Conservation (phyloP, 2,797 vertebrate genomes). For the Spheniscus humboldti region DNA sequence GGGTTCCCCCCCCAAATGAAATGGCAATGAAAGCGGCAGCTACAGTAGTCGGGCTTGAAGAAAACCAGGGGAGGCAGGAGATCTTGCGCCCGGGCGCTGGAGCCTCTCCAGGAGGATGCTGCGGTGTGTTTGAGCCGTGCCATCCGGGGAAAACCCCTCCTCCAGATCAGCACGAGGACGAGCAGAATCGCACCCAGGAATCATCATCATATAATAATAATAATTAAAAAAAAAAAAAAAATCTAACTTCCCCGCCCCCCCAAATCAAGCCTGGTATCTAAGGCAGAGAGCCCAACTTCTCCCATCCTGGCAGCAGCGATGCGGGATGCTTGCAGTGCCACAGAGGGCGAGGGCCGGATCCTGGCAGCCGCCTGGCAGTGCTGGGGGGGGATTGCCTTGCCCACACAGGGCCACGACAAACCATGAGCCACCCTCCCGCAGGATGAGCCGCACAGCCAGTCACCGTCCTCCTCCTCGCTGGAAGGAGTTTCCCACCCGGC, state of each 20-base stretch:
- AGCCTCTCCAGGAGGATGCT: accelerated
- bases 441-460: not conserved
- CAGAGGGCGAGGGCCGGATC: not conserved
- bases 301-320: not conserved
- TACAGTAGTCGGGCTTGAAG: not conserved
- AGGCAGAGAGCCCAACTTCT: not conserved
- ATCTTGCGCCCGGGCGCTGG: accelerated
- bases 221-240: no score
- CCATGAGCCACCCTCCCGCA: accelerated
- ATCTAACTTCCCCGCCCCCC: not conserved
- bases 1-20: not conserved
- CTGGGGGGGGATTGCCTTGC: not conserved
- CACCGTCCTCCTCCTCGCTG: not conserved
- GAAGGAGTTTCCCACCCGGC: not conserved
- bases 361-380: not conserved
- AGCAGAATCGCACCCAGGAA: not conserved
- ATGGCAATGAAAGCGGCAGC: not conserved
- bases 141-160: not conserved
- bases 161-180: not conserved
- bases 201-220: not conserved
- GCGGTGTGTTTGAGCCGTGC: accelerated
- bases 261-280: not conserved
- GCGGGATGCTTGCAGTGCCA: accelerated
- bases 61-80: not conserved
- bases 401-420: not conserved